Percentiles rank a stretch among this genome's conserved stretches.
These are phyloP conservation scores for Dolichotis patagonum DNA, from an alignment of 2,113 vertebrate species.

Conservation along the genomic window DNA sequence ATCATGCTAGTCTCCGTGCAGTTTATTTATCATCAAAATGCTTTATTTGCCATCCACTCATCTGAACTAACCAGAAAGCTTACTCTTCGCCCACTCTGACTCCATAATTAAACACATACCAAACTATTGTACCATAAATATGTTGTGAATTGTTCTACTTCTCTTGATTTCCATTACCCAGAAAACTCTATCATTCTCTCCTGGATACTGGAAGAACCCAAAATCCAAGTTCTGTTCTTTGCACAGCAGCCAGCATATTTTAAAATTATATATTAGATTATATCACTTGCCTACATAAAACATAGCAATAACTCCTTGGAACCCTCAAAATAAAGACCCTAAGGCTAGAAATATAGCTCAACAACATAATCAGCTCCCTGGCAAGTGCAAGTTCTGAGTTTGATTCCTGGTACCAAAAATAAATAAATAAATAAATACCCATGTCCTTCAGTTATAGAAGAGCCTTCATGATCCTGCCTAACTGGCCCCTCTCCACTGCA, in stretches of 20 bases:
- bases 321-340: neutral
- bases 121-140: neutral
- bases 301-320: neutral
- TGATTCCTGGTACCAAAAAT: too few species aligned
- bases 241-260: neutral
- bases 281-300: neutral
- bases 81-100: neutral
- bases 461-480: neutral
- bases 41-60: neutral
- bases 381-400: too few species aligned
- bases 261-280: neutral
- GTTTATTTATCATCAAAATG: neutral
- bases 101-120: slow-evolving; percentile 9
- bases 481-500: neutral
- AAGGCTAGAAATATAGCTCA: too few species aligned
- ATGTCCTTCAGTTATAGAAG: neutral
- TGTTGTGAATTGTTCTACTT: neutral
- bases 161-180: neutral
- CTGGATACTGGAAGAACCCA: neutral
- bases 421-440: neutral
- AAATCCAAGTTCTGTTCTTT: neutral
- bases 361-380: too few species aligned
- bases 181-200: neutral
- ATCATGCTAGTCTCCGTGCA: neutral
- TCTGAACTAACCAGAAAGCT: neutral